A percentile compares a stretch with the other conserved stretches of the same genome.
These are phyloP conservation scores for Willisornis vidua DNA, from an alignment of 2,113 vertebrate genomes.

Conservation along the genomic window DNA sequence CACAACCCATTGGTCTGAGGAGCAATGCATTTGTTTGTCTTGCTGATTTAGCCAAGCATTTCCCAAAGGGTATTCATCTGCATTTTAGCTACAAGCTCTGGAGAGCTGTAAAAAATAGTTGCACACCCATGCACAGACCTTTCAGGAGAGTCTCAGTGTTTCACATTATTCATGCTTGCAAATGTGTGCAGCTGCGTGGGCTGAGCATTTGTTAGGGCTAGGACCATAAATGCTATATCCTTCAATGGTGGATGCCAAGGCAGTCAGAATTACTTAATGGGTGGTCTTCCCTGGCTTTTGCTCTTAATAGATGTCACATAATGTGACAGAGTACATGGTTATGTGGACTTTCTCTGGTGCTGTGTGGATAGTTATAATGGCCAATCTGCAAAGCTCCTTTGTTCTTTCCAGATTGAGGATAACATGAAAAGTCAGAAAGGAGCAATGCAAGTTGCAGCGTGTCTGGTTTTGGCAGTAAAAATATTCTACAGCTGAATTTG, in stretches of 20 bases:
- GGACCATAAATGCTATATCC: not conserved
- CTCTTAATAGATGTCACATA: not conserved
- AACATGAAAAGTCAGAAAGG: not conserved
- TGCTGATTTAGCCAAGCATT: not conserved
- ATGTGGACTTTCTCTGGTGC: not conserved
- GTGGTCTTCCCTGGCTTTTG: not conserved
- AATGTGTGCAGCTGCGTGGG: not conserved
- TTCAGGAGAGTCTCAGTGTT: not conserved
- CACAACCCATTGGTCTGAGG: not conserved
- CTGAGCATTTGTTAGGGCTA: not conserved
- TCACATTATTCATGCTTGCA: not conserved
- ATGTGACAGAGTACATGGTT: not conserved
- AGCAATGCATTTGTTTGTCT: not conserved
- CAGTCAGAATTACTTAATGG: not conserved
- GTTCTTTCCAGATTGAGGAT: not conserved
- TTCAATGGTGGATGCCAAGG: not conserved
- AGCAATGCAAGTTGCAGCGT: not conserved
- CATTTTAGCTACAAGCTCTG: not conserved
- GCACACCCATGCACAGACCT: not conserved
- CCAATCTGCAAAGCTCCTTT: not conserved
- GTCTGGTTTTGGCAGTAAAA: not conserved
- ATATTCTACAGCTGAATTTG: not conserved
- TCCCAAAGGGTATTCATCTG: not conserved
- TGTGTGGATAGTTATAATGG: not conserved
- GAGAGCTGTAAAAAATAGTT: not conserved